Base-by-base conservation (phyloP, 2,888 invertebrate genomes). In the Eudemis profundana region DNA sequence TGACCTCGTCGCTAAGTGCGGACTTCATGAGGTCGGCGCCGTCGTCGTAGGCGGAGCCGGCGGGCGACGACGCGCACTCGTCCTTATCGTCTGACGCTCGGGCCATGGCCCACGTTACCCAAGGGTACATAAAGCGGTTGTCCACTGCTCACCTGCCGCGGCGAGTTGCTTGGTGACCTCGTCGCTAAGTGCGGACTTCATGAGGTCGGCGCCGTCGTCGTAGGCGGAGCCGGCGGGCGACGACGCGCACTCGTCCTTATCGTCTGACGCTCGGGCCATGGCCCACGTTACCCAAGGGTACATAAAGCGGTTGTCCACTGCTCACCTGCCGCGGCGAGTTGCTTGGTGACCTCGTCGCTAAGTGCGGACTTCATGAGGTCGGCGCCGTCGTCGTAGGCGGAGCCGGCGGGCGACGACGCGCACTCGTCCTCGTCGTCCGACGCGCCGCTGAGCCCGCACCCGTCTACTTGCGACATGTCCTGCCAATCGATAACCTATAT, bases 91-190 rank as follows among this genome's bases (percentile, higher is more conserved):
- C 95, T 36, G 94, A 94, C 51, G 90, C 93, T n/a, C n/a, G n/a
- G n/a, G n/a, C n/a, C n/a, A n/a, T n/a, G n/a, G n/a, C n/a, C n/a
- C n/a, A n/a, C n/a, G n/a, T n/a, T n/a, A n/a, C n/a, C n/a, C n/a
- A n/a, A n/a, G n/a, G n/a, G n/a, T n/a, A n/a, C n/a, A n/a, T n/a
- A n/a, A n/a, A n/a, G n/a, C n/a, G n/a, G n/a, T n/a, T n/a, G 12
- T 46, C 19, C 21, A 51, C 51, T 36, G 8, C 23, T 23, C 23
- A 97, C 98, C 98, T 85, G 98, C 98, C 76, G 98, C 98, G 61
- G 98, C 98, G 77, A 99, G 93, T 84, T 98, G 98, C 84, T 98
- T 97, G 72, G 98, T 98, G 77, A 99, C 97, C 82, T 98, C 98
- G 87, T 98, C 98, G 74, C 96, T 95, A 94, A 97, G 96, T 56